Evolutionary conservation across 1,140 invertebrate genomes (phyloP).

Genomic region (Drosophila santomea): DNA sequence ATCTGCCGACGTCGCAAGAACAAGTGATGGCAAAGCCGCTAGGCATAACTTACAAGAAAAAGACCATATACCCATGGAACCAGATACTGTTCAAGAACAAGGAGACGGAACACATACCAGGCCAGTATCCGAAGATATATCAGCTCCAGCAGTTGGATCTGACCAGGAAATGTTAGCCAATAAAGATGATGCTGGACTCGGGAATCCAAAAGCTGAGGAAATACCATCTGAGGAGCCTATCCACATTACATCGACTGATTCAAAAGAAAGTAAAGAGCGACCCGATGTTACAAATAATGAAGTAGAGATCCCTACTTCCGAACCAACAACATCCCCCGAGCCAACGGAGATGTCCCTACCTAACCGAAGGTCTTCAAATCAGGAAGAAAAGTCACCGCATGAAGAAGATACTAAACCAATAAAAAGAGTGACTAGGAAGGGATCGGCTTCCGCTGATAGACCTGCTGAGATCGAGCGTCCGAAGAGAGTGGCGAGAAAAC

Average conservation of each 20-base stretch:
- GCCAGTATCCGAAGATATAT: background rate
- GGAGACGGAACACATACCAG: background rate
- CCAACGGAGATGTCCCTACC: no score
- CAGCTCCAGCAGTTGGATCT: background rate
- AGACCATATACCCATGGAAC: background rate
- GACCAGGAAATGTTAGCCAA: no score
- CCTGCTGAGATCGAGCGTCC: background rate
- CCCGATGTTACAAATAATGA: background rate
- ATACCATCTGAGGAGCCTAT: background rate
- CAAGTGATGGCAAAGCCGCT: background rate
- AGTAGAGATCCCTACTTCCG: background rate
- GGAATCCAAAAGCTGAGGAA: background rate
- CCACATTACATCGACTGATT: background rate
- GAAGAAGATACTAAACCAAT: background rate
- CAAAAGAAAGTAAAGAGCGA: background rate
- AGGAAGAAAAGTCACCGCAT: background rate
- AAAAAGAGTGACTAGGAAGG: background rate
- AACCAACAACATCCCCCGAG: no score
- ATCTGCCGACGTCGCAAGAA: background rate
- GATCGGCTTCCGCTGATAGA: slow-evolving; percentile 1
- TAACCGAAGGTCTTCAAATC: background rate
- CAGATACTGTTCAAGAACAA: background rate
- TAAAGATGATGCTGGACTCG: background rate
- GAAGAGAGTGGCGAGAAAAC: background rate
- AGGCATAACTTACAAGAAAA: background rate